Conservation (phyloP, 2,797 vertebrate species). For the Poliocrania exsul region DNA sequence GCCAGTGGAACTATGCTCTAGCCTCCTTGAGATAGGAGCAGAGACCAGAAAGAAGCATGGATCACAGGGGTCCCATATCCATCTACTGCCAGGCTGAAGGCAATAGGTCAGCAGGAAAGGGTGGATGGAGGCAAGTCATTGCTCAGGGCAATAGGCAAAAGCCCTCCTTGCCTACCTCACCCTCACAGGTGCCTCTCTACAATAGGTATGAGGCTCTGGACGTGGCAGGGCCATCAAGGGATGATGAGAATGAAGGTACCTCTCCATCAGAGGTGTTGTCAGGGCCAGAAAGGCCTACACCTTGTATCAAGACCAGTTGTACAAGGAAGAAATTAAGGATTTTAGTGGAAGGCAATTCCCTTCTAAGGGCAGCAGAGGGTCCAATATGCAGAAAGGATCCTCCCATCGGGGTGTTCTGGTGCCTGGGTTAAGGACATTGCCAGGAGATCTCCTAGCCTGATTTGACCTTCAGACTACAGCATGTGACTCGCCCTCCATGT, state of each 20-base stretch:
- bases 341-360: not conserved
- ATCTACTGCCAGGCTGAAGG: not conserved
- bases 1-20: not conserved
- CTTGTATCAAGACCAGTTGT: not conserved
- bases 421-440: not conserved
- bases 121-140: not conserved
- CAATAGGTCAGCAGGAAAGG: not conserved
- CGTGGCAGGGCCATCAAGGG: not conserved
- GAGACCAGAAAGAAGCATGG: not conserved
- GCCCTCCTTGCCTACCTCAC: not conserved
- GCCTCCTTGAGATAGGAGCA: not conserved
- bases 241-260: not conserved
- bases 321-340: not conserved
- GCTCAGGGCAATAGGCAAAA: not conserved
- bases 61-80: accelerated
- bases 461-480: not conserved
- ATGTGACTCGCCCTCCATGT: too few relatives aligned
- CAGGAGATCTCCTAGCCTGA: not conserved
- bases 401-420: not conserved
- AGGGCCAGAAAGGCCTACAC: not conserved
- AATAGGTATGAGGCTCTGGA: not conserved
- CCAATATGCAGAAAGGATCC: not conserved
- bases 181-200: not conserved
- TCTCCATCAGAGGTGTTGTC: not conserved
- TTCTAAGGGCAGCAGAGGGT: not conserved